Conservation (phyloP, 2,888 invertebrate genomes). For the Melanophora roralis region DNA sequence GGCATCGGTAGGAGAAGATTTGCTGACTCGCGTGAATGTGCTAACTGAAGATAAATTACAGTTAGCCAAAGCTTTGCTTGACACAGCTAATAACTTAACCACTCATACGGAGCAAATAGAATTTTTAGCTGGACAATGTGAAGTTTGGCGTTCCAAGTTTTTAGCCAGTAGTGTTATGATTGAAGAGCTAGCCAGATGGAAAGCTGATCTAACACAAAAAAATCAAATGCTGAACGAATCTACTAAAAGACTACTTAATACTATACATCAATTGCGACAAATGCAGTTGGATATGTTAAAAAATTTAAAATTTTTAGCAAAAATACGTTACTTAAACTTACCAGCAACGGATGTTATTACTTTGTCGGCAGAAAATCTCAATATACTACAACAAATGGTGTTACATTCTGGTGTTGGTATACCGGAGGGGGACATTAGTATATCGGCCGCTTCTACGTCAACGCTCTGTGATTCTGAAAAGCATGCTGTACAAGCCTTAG, state of each 20-base stretch:
- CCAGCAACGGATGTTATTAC: constrained; percentile 75
- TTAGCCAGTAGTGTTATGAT: constrained; percentile 96
- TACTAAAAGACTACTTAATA: constrained; percentile 73
- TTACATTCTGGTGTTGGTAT: constrained; percentile 76
- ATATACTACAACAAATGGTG: constrained; percentile 76
- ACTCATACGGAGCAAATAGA: constrained; percentile 96
- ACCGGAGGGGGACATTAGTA: constrained; percentile 71
- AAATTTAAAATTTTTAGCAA: constrained; percentile 75
- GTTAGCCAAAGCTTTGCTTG: constrained; percentile 88
- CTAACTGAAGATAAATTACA: constrained; percentile 95
- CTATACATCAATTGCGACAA: constrained; percentile 76
- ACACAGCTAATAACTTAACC: constrained; percentile 89
- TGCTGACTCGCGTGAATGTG: constrained; percentile 91
- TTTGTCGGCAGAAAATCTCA: constrained; percentile 75
- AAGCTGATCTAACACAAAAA: constrained; percentile 84
- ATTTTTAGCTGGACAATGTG: constrained; percentile 94
- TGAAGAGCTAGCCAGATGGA: constrained; percentile 93
- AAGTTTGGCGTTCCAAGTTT: constrained; percentile 98
- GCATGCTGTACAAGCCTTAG: constrained; percentile 73
- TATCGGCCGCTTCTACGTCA: constrained; percentile 72
- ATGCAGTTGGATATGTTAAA: constrained; percentile 75
- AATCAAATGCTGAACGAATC: constrained; percentile 75
- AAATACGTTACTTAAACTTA: constrained; percentile 74
- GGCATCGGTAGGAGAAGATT: constrained; percentile 96
- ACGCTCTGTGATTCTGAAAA: constrained; percentile 74